phyloP scores from a whole-genome alignment of 2,113 vertebrate species.

The Canis aureus region DNA sequence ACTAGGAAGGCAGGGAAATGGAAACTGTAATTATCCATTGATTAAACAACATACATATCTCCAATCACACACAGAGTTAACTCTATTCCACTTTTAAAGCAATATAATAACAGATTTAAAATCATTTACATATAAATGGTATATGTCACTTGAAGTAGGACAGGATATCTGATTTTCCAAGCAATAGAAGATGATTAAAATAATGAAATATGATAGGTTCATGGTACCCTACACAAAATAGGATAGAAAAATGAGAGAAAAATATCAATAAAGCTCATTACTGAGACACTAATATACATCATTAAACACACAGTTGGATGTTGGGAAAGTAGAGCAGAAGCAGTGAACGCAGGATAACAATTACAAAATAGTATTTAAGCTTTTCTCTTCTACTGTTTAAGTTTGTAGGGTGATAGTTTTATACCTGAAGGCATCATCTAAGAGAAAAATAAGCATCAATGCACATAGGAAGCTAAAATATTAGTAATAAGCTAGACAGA shows the following conservation, averaged over 20 bases:
- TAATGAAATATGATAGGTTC: neutral
- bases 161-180: neutral
- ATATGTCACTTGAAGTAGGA: neutral
- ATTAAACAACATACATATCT: neutral
- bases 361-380: neutral
- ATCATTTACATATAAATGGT: neutral
- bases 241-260: neutral
- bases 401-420: neutral
- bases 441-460: neutral
- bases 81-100: neutral
- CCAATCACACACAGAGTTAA: neutral
- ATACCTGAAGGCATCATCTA: neutral
- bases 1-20: neutral
- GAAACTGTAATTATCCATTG: neutral
- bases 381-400: constrained; percentile 48
- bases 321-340: neutral
- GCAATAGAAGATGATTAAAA: neutral
- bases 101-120: neutral
- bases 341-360: neutral
- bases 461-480: neutral
- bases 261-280: neutral
- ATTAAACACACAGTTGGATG: neutral
- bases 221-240: neutral
- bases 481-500: neutral
- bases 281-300: neutral